These are phyloP conservation scores for Drosophila kurseongensis DNA, from an alignment of 1,140 invertebrate species.

Conservation along the genomic window DNA sequence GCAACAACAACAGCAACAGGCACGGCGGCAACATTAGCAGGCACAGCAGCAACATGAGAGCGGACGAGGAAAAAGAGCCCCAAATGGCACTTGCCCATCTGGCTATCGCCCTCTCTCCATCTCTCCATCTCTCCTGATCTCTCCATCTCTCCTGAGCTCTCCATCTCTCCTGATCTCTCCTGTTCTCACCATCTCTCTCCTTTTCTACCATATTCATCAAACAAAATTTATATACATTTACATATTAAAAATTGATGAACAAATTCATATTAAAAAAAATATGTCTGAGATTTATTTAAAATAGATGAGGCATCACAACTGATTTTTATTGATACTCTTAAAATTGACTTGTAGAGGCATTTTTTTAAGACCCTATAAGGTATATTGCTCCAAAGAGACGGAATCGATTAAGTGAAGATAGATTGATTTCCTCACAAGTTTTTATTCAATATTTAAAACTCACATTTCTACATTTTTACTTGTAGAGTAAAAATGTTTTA, in stretches of 20 bases:
- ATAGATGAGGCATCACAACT: too few species aligned
- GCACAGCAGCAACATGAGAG: conserved; percentile 30
- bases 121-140: conserved; percentile 36
- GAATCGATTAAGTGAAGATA: too few species aligned
- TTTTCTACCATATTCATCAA: conserved; percentile 10
- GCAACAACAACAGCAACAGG: conserved; percentile 10
- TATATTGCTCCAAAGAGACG: too few species aligned
- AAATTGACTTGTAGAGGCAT: too few species aligned
- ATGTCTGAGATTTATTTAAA: too few species aligned
- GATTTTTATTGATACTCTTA: too few species aligned
- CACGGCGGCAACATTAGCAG: conserved; percentile 7
- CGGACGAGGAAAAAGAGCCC: conserved; percentile 63
- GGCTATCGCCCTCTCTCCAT: conserved; percentile 18
- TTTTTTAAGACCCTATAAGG: too few species aligned
- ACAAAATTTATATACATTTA: not conserved
- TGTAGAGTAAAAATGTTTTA: too few species aligned
- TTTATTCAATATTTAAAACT: too few species aligned
- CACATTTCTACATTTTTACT: too few species aligned
- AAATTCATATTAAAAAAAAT: not conserved
- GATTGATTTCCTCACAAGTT: too few species aligned
- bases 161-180: conserved; percentile 28
- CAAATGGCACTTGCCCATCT: conserved; percentile 72
- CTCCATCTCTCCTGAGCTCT: not conserved
- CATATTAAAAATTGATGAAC: not conserved
- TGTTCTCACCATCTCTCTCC: conserved; percentile 15